phyloP scores from a whole-genome alignment of 1,140 invertebrate genomes.

The Drosophila asahinai region DNA sequence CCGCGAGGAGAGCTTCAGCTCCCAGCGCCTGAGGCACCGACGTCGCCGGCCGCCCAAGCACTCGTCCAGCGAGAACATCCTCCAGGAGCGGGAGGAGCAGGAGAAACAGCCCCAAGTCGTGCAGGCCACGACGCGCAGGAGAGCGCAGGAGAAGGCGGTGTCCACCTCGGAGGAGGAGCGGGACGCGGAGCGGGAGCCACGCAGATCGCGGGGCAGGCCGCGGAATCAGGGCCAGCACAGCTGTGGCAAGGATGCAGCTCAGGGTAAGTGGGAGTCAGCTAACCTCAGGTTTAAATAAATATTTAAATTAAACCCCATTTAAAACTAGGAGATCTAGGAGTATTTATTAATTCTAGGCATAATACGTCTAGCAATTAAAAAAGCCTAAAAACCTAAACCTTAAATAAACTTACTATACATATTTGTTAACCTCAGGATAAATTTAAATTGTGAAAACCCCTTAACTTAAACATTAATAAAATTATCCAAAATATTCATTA shows the following conservation, averaged over 20 bases:
- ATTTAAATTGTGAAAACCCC: neutral
- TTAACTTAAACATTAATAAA: no score
- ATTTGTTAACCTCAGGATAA: neutral
- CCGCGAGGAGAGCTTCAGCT: slow-evolving; percentile 85
- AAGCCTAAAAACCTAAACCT: no score
- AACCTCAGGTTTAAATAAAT: neutral
- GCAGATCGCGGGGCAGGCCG: slow-evolving; percentile 38
- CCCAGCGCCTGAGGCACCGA: slow-evolving; percentile 59
- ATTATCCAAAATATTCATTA: no score
- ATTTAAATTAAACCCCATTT: neutral
- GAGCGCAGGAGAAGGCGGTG: slow-evolving; percentile 15
- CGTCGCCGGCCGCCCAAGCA: slow-evolving; percentile 58
- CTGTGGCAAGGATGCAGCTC: slow-evolving; percentile 56
- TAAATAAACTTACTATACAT: neutral
- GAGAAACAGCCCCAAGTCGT: slow-evolving; percentile 26
- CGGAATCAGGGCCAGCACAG: slow-evolving; percentile 38
- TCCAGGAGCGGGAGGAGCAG: slow-evolving; percentile 26
- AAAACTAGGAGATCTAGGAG: neutral
- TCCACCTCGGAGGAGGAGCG: slow-evolving; percentile 62
- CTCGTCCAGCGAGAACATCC: slow-evolving; percentile 72
- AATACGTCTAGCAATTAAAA: no score
- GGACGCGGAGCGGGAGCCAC: neutral
- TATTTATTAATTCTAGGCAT: no score
- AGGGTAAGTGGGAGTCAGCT: slow-evolving; percentile 27
- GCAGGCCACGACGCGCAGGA: slow-evolving; percentile 57